phyloP scores from a whole-genome alignment of 2,113 vertebrate species.

The Sylvilagus bachmani region DNA sequence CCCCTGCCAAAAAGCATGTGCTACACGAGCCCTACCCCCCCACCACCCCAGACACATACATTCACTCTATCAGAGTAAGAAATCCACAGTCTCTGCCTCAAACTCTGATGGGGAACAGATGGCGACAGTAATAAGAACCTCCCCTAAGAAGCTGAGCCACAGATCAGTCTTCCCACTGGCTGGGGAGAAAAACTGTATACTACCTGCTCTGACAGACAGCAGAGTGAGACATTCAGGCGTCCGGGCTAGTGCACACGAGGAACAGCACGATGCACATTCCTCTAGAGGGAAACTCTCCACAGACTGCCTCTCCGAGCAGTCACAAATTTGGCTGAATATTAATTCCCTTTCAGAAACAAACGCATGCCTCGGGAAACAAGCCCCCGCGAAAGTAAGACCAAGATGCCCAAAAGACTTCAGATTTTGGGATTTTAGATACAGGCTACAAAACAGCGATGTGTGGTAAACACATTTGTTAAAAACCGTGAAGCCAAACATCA shows the following conservation, averaged over 20 bases:
- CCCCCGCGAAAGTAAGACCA: not conserved
- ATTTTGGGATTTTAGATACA: not conserved
- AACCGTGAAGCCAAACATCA: not conserved
- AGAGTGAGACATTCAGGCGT: not conserved
- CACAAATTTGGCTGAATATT: not conserved
- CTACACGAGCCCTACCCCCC: not conserved
- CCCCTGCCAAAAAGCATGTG: not conserved
- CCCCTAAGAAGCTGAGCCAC: not conserved
- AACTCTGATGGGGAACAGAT: not conserved
- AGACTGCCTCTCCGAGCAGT: not conserved
- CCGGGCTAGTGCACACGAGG: not conserved
- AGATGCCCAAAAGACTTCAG: slow-evolving; percentile 26
- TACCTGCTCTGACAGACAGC: not conserved
- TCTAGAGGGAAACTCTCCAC: not conserved
- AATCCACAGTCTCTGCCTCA: not conserved
- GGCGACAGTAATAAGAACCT: not conserved
- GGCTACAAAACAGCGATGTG: not conserved
- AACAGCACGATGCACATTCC: not conserved
- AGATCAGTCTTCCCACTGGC: not conserved
- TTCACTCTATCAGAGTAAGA: not conserved
- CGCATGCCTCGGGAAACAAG: not conserved
- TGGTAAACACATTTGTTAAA: not conserved
- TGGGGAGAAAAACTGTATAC: not conserved
- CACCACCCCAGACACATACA: not conserved
- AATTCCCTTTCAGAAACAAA: slow-evolving; percentile 24